Conservation (phyloP, 2,113 vertebrate species). For the Leuciscus idus region DNA sequence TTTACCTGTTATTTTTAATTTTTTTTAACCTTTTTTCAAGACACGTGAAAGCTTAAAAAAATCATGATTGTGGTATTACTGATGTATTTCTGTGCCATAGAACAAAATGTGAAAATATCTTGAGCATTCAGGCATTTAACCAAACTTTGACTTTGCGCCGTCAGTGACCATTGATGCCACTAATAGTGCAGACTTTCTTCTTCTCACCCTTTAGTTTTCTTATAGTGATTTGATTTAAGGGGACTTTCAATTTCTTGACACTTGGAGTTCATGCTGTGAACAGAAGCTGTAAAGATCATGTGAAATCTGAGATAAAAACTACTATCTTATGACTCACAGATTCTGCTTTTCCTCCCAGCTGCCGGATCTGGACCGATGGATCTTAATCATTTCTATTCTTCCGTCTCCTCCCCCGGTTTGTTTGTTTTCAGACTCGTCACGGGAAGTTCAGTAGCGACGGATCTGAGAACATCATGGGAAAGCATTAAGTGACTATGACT, state of each 20-base stretch:
- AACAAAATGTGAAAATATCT: not conserved
- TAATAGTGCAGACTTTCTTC: not conserved
- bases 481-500: not conserved
- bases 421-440: constrained; percentile 9
- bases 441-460: constrained; percentile 21
- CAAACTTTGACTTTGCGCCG: not conserved
- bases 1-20: not conserved
- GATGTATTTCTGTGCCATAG: not conserved
- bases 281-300: not conserved
- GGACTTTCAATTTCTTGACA: not conserved
- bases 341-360: constrained; percentile 18
- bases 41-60: too few relatives aligned
- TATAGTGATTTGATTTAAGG: not conserved
- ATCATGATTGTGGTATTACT: not conserved
- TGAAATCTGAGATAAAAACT: not conserved
- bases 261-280: not conserved
- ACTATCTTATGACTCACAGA: not conserved
- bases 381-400: constrained; percentile 15
- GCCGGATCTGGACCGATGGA: not conserved
- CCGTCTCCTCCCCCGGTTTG: not conserved
- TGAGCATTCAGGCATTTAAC: not conserved
- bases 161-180: not conserved
- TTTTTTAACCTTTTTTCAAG: too few relatives aligned
- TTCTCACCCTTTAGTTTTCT: not conserved
- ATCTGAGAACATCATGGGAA: constrained; percentile 35